These are phyloP conservation scores for Trachelipus rathkii DNA, from an alignment of 1,140 invertebrate genomes.

Conservation along the genomic window DNA sequence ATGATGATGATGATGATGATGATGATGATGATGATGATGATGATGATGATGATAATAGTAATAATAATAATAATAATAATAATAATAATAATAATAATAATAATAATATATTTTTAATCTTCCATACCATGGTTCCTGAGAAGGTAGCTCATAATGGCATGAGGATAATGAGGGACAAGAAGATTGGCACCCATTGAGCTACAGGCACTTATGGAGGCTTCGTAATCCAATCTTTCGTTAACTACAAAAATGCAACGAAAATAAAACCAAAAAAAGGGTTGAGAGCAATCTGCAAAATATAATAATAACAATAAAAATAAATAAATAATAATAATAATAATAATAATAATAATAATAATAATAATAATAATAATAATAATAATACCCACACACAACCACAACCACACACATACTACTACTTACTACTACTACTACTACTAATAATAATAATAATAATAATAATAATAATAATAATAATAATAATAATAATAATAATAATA, in stretches of 20 bases:
- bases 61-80: slow-evolving; percentile 11
- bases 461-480: too few relatives aligned
- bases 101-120: background rate
- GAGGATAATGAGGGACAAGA: background rate
- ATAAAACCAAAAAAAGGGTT: background rate
- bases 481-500: too few relatives aligned
- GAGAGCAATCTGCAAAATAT: background rate
- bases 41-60: too few relatives aligned
- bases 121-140: background rate
- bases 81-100: background rate
- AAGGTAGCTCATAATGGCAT: background rate
- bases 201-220: background rate
- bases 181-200: background rate
- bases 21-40: slow-evolving; percentile 11
- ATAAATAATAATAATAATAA: too few relatives aligned
- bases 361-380: too few relatives aligned
- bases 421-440: too few relatives aligned
- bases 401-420: too few relatives aligned
- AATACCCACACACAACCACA: too few relatives aligned
- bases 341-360: too few relatives aligned
- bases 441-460: too few relatives aligned
- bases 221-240: background rate
- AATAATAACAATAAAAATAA: background rate
- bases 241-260: background rate
- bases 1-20: background rate